Base-by-base conservation (phyloP, 2,888 invertebrate genomes). In the Drosophila borborema region DNA sequence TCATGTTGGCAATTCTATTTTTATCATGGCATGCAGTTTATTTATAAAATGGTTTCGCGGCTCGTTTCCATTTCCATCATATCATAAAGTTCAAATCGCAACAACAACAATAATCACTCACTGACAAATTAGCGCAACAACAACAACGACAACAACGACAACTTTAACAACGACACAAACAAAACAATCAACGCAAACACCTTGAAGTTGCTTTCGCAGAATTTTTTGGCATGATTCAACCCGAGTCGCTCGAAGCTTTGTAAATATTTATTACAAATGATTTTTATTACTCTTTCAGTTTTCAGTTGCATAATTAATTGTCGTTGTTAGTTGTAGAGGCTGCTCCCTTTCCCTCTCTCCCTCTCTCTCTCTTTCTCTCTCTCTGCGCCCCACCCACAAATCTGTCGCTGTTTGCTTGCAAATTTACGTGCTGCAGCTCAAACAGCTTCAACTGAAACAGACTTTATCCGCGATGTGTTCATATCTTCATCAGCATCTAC, bases 21-120 rank as follows among this genome's bases (percentile, higher is more conserved):
- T 81, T 84, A 86, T 73, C 85, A 76, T 43, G 72, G 71, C 77
- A 81, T 84, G 87, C 88, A 86, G 88, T 85, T 86, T 89, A 89
- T 86, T 89, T 87, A 81, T 89, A 81, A 89, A 87, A 77, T 72
- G 60, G 77, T 80, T 80, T 80, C 51, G 79, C 86, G 77, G 89
- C 81, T 83, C 84, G 81, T 75, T 75, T 72, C 72, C 63, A 72
- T 72, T 76, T 65, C 66, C 81, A 87, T 80, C 81, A 81, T 71
- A 79, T 74, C 70, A 77, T 64, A 81, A 87, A 64, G 38, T 56
- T 68, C 18, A 68, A 68, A 68, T 68, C 69, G 76, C 46, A 48
- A 40, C 55, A 45, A 36, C 16, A 6, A 18, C 16, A 84, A 83
- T 81, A 84, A 83, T 81, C 77, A 86, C 78, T 74, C 72, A 86